These are phyloP conservation scores for Alitta virens DNA, from an alignment of 2,888 invertebrate genomes.

Conservation along the genomic window DNA sequence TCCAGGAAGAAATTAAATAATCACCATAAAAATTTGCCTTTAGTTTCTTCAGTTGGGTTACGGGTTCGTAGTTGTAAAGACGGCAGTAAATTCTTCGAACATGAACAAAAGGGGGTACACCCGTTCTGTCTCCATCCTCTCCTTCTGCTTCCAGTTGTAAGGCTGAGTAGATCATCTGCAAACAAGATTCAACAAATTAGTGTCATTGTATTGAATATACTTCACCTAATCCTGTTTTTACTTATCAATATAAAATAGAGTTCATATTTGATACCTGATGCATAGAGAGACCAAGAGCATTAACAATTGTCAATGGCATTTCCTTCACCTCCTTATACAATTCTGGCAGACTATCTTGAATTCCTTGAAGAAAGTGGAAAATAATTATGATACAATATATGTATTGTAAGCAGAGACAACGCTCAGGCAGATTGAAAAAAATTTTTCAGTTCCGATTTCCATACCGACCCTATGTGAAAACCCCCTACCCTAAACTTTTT, in stretches of 20 bases:
- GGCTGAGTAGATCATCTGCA: not conserved
- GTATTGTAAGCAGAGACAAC: not conserved
- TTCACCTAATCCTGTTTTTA: too few species aligned
- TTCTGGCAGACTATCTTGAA: conserved; percentile 63
- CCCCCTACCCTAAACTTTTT: too few species aligned
- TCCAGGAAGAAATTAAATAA: too few species aligned
- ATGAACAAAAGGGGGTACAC: not conserved
- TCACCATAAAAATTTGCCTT: conserved; percentile 55
- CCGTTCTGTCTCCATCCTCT: not conserved
- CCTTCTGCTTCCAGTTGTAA: not conserved
- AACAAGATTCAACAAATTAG: not conserved
- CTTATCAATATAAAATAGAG: too few species aligned
- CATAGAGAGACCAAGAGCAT: conserved; percentile 74
- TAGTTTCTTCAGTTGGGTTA: conserved; percentile 61
- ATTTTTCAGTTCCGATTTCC: too few species aligned
- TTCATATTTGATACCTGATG: conserved; percentile 74
- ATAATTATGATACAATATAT: conserved; percentile 2
- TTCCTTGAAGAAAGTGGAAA: conserved; percentile 31
- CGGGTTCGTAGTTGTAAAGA: conserved; percentile 62
- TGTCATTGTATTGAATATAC: not conserved
- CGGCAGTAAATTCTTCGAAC: conserved; percentile 20
- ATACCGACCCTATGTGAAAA: too few species aligned
- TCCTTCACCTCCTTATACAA: conserved; percentile 68
- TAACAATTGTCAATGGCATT: conserved; percentile 69
- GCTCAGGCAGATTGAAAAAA: not conserved